Evolutionary conservation across 2,888 invertebrate species (phyloP), one percentile per base, ranked within the genome.

Genomic region (Fragum fragum): DNA sequence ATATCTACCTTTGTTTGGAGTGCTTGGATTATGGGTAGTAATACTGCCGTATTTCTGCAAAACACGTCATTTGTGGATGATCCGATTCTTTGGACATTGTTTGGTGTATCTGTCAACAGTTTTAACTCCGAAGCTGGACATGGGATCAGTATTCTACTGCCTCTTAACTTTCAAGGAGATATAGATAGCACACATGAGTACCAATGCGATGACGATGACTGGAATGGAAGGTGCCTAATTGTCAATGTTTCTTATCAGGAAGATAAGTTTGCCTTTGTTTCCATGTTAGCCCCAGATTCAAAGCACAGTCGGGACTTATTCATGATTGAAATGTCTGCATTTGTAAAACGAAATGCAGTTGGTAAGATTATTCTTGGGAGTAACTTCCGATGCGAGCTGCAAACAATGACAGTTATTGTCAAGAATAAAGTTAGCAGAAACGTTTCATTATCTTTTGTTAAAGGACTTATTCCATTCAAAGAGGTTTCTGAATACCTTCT

Each of bases 21-120:
- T 32, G 74, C 74, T 18, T 66, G 68, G 68, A 55, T 53, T n/a
- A 36, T 68, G 55, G 55, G 57, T 1, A 53, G 21, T 7, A 55
- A 74, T 11, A 52, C 74, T 23, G 66, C 59, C 0, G 26, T 74
- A n/a, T 68, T 74, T 21, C 32, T 73, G n/a, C 73, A 73, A 39
- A 73, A 73, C 29, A 73, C 73, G 28, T 21, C 52, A 36, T 28
- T 74, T 1, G n/a, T 18, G 9, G 55, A n/a, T 21, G 74, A 66
- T n/a, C 74, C 74, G 9, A n/a, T 66, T 7, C 32, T 74, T 21
- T 74, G 74, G 74, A 55, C 66, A 36, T 32, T 74, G n/a, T 74
- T 74, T 66, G 74, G 74, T 36, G 53, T 74, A 11, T 74, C 74
- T 32, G 26, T 74, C 1, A 74, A 68, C 52, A 23, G 66, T 26